phyloP scores from a whole-genome alignment of 1,140 invertebrate genomes.

The Pteromalus puparum region DNA sequence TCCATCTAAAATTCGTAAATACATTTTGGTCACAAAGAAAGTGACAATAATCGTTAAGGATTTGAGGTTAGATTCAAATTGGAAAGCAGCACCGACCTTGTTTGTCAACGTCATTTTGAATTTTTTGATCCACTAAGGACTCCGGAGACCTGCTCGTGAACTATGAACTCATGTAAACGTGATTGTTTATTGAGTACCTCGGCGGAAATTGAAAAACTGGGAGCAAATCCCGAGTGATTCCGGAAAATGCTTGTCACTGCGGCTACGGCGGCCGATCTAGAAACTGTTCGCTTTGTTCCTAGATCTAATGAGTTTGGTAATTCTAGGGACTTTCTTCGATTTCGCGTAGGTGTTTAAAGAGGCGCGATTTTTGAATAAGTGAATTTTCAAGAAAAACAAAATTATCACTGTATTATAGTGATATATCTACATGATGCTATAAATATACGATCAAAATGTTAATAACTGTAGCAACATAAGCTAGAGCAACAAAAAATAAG shows the following conservation, averaged over 20 bases:
- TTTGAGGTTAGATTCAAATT: conserved; percentile 45
- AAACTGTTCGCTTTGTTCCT: background rate
- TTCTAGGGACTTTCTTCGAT: background rate
- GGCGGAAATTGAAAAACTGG: background rate
- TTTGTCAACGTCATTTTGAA: conserved; percentile 69
- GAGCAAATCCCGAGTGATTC: background rate
- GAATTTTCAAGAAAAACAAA: background rate
- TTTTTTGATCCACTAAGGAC: conserved; percentile 6
- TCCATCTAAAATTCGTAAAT: conserved; percentile 84
- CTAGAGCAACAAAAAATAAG: no score
- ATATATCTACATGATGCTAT: no score
- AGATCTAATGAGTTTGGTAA: background rate
- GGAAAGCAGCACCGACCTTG: conserved; percentile 62
- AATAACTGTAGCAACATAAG: no score
- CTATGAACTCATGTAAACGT: background rate
- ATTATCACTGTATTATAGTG: no score
- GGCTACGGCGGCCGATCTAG: background rate
- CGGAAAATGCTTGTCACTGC: conserved; percentile 33
- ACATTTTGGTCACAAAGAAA: background rate
- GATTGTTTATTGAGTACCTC: background rate
- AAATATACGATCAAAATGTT: no score
- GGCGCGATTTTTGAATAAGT: background rate
- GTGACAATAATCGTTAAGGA: conserved; percentile 32
- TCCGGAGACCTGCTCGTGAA: background rate
- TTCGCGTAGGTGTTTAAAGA: background rate